Percentiles rank a stretch among this genome's conserved stretches.
Conservation (phyloP, 2,888 invertebrate species). For the Anticlea derivata region DNA sequence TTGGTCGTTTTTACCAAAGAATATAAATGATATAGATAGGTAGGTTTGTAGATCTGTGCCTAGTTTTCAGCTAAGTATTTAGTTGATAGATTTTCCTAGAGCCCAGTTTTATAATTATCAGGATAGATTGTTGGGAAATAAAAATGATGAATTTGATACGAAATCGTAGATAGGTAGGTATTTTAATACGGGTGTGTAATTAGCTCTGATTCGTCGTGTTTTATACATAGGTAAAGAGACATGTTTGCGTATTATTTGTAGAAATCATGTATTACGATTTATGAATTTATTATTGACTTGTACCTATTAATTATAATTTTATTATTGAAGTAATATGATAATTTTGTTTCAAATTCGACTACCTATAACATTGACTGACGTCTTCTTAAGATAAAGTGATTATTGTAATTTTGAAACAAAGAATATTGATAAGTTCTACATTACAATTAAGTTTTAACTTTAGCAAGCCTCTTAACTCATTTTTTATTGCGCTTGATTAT, state of each 20-base stretch:
- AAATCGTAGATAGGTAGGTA: constrained; percentile 81
- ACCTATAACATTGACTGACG: constrained; percentile 39
- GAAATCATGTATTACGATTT: constrained; percentile 34
- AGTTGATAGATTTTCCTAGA: constrained; percentile 50
- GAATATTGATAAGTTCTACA: constrained; percentile 3
- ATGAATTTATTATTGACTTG: constrained; percentile 34
- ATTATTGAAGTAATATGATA: constrained; percentile 56
- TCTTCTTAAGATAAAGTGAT: constrained; percentile 40
- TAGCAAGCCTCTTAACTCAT: constrained; percentile 8
- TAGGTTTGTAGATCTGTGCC: constrained; percentile 37
- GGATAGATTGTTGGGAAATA: constrained; percentile 52
- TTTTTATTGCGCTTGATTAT: constrained; percentile 12
- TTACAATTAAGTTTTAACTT: constrained; percentile 2
- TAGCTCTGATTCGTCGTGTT: constrained; percentile 57
- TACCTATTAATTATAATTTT: constrained; percentile 13
- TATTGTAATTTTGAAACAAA: constrained; percentile 4
- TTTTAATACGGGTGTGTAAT: constrained; percentile 77
- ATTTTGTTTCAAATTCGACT: constrained; percentile 42
- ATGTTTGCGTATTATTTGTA: constrained; percentile 52
- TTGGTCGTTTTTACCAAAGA: constrained; percentile 27
- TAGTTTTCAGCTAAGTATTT: constrained; percentile 52
- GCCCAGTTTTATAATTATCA: constrained; percentile 58
- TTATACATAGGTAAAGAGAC: constrained; percentile 36
- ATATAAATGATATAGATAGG: constrained; percentile 26
- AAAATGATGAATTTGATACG: constrained; percentile 76